Base-by-base conservation (phyloP, 2,888 invertebrate genomes). In the Zele albiditarsus region DNA sequence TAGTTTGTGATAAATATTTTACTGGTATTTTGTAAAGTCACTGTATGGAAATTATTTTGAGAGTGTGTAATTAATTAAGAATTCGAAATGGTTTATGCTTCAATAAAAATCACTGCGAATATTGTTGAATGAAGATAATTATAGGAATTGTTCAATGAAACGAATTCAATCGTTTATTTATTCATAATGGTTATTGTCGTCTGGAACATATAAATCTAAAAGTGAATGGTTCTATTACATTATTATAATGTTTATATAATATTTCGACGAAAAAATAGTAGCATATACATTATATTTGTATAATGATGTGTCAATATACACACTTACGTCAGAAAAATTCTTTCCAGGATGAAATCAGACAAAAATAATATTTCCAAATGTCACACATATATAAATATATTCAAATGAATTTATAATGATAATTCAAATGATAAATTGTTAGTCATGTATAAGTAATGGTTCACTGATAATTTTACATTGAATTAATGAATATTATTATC, bases 251-350 rank as follows among this genome's bases (percentile, higher is more conserved):
- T 38, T 2, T 38, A 38, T 12, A 38, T 38, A 38, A 38, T 38
- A 38, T 8, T 8, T 8, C 38, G 12, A n/a, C 16, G 14, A 46
- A 53, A 20, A 20, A 20, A n/a, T 53, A 10, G 6, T 53, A 6
- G 16, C n/a, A 53, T 53, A 38, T 20, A 20, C 6, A 20, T 8
- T n/a, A 53, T 53, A 53, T 20, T 4, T 10, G 6, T 53, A 53
- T 53, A 53, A 53, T 53, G n/a, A 31, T 62, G 27, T 28, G 31
- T 31, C 33, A n/a, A 33, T 33, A 33, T 20, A 33, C n/a, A 33
- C 33, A 63, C 63, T 63, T 33, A 63, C 63, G 33, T 63, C 63
- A 63, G 31, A 33, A 63, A 53, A 53, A 20, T 53, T 20, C 20
- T 38, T 33, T 16, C n/a, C 62, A 38, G 63, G 20, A 33, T 63